phyloP scores from a whole-genome alignment of 1,140 invertebrate genomes.

The Ceratina australensis region DNA sequence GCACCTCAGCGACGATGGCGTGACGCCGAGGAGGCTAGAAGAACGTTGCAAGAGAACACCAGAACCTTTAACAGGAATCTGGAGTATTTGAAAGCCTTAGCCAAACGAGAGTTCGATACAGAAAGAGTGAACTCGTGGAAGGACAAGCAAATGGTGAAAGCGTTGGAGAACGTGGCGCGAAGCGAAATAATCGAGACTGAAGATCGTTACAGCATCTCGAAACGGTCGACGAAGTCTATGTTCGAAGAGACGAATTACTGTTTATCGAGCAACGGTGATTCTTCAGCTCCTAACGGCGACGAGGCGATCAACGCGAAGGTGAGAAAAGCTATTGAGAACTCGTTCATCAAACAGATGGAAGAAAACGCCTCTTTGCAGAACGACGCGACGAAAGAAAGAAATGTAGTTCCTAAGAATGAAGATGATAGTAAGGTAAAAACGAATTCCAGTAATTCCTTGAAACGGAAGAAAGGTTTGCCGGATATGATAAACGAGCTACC shows the following conservation, averaged over 20 bases:
- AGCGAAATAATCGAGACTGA: constrained; percentile 73
- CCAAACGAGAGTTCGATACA: constrained; percentile 62
- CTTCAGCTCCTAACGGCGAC: constrained; percentile 11
- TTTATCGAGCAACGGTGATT: neutral
- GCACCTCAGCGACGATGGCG: constrained; percentile 66
- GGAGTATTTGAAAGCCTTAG: constrained; percentile 69
- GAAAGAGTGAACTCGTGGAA: constrained; percentile 61
- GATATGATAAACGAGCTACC: constrained; percentile 76
- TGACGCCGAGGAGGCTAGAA: constrained; percentile 58
- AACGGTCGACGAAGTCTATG: constrained; percentile 72
- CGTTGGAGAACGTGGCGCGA: constrained; percentile 68
- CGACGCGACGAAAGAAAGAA: neutral
- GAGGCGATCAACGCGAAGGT: constrained; percentile 69
- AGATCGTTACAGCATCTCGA: constrained; percentile 66
- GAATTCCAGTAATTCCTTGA: constrained; percentile 29
- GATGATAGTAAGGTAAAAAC: neutral
- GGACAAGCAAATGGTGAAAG: constrained; percentile 66
- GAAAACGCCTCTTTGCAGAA: constrained; percentile 52
- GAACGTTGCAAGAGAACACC: constrained; percentile 63
- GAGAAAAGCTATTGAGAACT: constrained; percentile 74
- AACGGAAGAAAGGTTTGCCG: constrained; percentile 62
- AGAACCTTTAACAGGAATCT: constrained; percentile 64
- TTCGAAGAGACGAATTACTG: constrained; percentile 68
- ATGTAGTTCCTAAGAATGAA: neutral
- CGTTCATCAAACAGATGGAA: constrained; percentile 76